Evolutionary conservation across 2,888 invertebrate genomes (phyloP).

Genomic region (Thera obeliscata): DNA sequence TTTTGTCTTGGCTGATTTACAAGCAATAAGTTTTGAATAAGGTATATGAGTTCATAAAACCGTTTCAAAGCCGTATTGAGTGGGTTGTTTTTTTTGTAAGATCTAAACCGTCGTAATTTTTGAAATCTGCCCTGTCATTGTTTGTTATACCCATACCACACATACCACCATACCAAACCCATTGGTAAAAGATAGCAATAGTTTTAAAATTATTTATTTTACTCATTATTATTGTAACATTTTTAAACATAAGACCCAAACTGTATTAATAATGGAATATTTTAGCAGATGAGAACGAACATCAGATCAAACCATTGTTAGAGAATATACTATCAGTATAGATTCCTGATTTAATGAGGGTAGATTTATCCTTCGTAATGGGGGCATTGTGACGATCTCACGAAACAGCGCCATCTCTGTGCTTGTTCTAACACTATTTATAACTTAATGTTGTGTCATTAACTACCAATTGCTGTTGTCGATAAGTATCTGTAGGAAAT

Average conservation of each 20-base stretch:
- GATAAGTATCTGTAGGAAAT: not conserved
- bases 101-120: too few relatives aligned
- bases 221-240: not conserved
- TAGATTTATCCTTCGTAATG: slow-evolving; percentile 3
- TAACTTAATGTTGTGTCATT: not conserved
- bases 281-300: not conserved
- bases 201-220: not conserved
- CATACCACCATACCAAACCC: too few relatives aligned
- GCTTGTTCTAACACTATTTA: slow-evolving; percentile 18
- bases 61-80: not conserved
- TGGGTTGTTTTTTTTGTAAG: not conserved
- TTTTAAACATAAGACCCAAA: slow-evolving; percentile 1
- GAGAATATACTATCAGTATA: slow-evolving; percentile 2
- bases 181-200: not conserved
- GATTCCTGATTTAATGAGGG: not conserved
- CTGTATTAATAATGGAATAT: slow-evolving; percentile 15
- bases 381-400: slow-evolving; percentile 5
- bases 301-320: slow-evolving; percentile 4
- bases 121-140: too few relatives aligned
- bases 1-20: not conserved
- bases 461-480: slow-evolving; percentile 1
- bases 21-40: not conserved
- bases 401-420: not conserved
- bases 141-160: too few relatives aligned
- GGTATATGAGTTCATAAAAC: not conserved